Conservation (phyloP, 2,113 vertebrate genomes). For the Megaleporinus macrocephalus region DNA sequence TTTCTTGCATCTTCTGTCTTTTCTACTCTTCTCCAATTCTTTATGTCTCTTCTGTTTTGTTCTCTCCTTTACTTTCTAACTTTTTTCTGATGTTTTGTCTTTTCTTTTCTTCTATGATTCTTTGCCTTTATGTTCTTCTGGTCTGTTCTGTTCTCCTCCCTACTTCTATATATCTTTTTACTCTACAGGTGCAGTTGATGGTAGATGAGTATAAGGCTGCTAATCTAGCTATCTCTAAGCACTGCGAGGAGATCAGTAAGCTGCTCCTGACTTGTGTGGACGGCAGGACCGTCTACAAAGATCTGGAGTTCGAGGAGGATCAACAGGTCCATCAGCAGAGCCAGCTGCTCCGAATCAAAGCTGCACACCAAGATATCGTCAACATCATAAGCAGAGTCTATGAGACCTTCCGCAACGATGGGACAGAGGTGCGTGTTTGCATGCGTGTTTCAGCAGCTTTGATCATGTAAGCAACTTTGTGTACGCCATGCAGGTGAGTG, state of each 20-base stretch:
- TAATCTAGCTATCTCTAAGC: conserved; percentile 73
- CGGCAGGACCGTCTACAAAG: conserved; percentile 79
- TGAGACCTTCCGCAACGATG: conserved; percentile 80
- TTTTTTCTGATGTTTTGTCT: not conserved
- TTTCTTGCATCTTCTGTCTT: not conserved
- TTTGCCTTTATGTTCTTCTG: too few species aligned
- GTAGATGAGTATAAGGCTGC: conserved; percentile 83
- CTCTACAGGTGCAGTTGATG: conserved; percentile 72
- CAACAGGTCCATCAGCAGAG: conserved; percentile 75
- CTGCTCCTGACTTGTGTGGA: conserved; percentile 79
- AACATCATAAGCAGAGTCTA: conserved; percentile 77
- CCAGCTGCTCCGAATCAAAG: conserved; percentile 69
- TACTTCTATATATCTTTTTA: not conserved
- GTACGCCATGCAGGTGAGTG: not conserved
- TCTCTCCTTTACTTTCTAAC: not conserved
- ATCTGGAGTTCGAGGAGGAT: conserved; percentile 82
- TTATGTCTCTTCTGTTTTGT: too few species aligned
- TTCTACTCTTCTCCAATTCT: too few species aligned
- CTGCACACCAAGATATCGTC: conserved; percentile 75
- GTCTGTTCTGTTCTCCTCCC: conserved; percentile 8
- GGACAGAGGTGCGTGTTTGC: conserved; percentile 75
- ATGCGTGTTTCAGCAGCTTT: conserved; percentile 1
- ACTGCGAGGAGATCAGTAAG: conserved; percentile 81
- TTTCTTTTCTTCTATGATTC: conserved; percentile 1
- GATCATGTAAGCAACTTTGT: not conserved